Evolutionary conservation across 2,888 invertebrate species (phyloP).

Genomic region (Osmoderma eremita): DNA sequence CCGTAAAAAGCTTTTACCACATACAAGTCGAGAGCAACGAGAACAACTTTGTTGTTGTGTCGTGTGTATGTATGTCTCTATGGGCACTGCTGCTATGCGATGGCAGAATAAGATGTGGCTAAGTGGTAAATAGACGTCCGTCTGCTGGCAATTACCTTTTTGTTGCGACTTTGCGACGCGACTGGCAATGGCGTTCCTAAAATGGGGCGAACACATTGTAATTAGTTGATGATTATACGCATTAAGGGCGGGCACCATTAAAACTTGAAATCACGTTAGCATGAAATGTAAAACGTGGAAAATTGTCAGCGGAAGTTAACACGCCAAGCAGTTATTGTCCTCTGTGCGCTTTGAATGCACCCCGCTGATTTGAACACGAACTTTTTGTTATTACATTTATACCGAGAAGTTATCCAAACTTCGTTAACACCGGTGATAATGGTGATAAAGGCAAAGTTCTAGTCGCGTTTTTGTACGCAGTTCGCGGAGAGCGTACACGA

Average conservation of each 20-base stretch:
- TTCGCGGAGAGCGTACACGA: background rate
- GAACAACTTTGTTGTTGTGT: conserved; percentile 35
- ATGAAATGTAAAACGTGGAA: conserved; percentile 10
- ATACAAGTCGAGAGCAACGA: conserved; percentile 17
- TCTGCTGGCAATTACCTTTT: conserved; percentile 32
- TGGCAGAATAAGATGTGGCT: conserved; percentile 30
- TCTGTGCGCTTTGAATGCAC: conserved; percentile 6
- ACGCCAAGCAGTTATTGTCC: conserved; percentile 9
- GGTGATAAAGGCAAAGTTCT: conserved; percentile 6
- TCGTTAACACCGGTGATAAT: conserved; percentile 3
- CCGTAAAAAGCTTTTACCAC: conserved; percentile 47
- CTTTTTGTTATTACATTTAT: conserved; percentile 4
- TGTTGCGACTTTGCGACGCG: conserved; percentile 23
- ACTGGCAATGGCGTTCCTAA: conserved; percentile 22
- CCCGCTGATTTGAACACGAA: background rate
- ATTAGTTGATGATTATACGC: conserved; percentile 29
- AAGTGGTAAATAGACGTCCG: conserved; percentile 39
- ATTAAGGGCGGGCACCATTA: conserved; percentile 18
- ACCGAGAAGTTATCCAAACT: conserved; percentile 7
- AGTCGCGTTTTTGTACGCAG: background rate
- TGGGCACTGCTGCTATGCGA: too few species aligned
- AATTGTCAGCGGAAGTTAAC: conserved; percentile 18
- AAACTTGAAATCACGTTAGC: conserved; percentile 31
- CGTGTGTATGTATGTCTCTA: background rate
- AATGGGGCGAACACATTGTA: conserved; percentile 26